Base-by-base conservation (phyloP, 2,797 vertebrate genomes). In the Galagoides demidoff region DNA sequence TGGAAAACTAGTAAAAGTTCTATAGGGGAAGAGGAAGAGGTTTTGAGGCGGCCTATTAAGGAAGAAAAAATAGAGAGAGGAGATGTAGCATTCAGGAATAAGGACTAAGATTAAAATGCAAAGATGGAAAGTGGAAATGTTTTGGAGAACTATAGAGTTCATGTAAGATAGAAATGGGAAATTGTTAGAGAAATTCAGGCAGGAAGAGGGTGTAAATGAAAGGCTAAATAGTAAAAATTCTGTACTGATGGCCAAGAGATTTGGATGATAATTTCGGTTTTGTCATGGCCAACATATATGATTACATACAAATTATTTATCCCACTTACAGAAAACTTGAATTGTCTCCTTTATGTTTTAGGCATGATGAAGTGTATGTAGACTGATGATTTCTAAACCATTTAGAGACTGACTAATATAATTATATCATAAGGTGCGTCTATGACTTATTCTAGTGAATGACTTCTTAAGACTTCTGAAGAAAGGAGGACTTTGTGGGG, bases 391-490 rank as follows among this genome's bases (percentile, higher is more conserved):
- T 20, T 16, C 27, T 88, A 81, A 85, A 66, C 3, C 27, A 93
- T 94, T 96, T 31, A 76, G 29, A 87, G 37, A 91, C 66, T 23
- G 92, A 70, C 64, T 39, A 92, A 63, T 61, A 59, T 31, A 37
- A 39, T 37, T 59, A 74, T 16, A 5, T 66, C 81, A 73, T 66
- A 27, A n/a, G 2, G 11, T 73, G 20, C 85, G 31, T 79, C 82
- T 76, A 11, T 59, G 81, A 64, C 37, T 86, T 86, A 43, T n/a
- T 89, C 45, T 55, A 79, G 39, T 55, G 34, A 87, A 20, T 29
- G 81, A 87, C 4, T 52, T n/a, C 17, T 43, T 29, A 83, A 57
- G 78, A 49, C 8, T 89, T 86, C 34, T 77, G 59, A 86, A 63
- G 39, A 29, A 37, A 22, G 66, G 45, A 9, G 10, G n/a, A n/a